Evolutionary conservation across 2,113 vertebrate species (phyloP), one percentile per base, ranked within the genome.

Genomic region (Campylorhamphus procurvoides): DNA sequence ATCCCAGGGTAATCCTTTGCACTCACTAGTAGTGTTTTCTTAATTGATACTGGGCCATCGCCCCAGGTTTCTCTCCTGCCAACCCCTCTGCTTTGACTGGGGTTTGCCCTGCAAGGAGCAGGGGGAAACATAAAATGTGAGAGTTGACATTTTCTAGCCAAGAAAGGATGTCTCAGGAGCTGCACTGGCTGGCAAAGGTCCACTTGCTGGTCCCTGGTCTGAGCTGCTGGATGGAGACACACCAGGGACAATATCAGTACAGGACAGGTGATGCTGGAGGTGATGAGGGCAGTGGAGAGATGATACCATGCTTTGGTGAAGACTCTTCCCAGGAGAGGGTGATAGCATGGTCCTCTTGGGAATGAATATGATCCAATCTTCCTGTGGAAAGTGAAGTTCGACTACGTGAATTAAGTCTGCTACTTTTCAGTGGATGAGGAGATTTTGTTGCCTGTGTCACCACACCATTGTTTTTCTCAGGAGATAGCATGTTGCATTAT

Each of bases 401-500:
- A 15, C 40, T 28, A 42, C 0, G 0, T 50, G 53, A 60, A 50
- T 74, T 44, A 53, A 44, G 35, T 24, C 62, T 40, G n/a, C 10
- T n/a, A 5, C 46, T 68, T 84, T 75, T 31, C 55, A 80, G 46
- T 31, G 35, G 42, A 16, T 55, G 64, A 74, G 58, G 20, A 82
- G 67, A 46, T 66, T 69, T 69, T 40, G 74, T 55, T 60, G 17
- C 49, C 53, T 84, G 27, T 78, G 72, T 60, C 52, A 64, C 46
- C 15, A 29, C 68, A 49, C 76, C 0, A 2, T 31, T 77, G 55
- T 86, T 96, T 95, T 74, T 82, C 80, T 82, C 73, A 72, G 52
- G 44, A 95, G 52, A 68, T 77, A 84, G 67, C 68, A 40, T 90
- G 86, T 84, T 86, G 68, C 69, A 47, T 89, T 95, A 85, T 60